phyloP scores from a whole-genome alignment of 2,797 vertebrate genomes.

The Avahi laniger region DNA sequence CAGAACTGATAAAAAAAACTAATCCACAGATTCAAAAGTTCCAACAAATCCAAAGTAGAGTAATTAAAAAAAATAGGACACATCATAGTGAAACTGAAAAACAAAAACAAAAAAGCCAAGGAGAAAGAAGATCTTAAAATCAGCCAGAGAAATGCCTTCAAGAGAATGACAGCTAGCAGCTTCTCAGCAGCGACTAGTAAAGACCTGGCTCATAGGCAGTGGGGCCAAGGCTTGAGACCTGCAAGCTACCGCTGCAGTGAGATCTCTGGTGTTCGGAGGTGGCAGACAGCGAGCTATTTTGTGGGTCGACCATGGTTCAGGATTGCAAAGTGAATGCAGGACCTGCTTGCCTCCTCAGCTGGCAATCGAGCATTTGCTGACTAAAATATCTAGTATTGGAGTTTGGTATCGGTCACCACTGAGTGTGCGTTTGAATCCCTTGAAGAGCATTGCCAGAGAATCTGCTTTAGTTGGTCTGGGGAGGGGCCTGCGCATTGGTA shows the following conservation, averaged over 20 bases:
- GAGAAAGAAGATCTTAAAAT: not conserved
- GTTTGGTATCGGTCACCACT: not conserved
- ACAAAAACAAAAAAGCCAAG: not conserved
- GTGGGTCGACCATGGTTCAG: not conserved
- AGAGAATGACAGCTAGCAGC: not conserved
- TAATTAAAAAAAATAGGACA: not conserved
- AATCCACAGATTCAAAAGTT: not conserved
- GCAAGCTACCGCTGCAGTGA: not conserved
- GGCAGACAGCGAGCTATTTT: not conserved
- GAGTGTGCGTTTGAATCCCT: not conserved
- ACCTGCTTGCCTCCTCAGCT: not conserved
- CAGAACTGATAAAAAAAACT: not conserved
- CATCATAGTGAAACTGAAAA: not conserved
- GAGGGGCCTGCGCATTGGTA: not conserved
- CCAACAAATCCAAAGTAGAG: not conserved
- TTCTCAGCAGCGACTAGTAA: not conserved
- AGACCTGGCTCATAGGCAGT: not conserved
- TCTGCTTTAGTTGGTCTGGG: not conserved
- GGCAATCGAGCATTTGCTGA: not conserved
- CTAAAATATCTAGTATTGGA: not conserved
- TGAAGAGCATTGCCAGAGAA: not conserved
- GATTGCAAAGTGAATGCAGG: not conserved
- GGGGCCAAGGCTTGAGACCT: not conserved
- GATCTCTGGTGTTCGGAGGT: not conserved
- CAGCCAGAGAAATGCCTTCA: not conserved